These are phyloP conservation scores for Scaptomyza cyrtandrae DNA, from an alignment of 2,888 invertebrate genomes.

Conservation along the genomic window DNA sequence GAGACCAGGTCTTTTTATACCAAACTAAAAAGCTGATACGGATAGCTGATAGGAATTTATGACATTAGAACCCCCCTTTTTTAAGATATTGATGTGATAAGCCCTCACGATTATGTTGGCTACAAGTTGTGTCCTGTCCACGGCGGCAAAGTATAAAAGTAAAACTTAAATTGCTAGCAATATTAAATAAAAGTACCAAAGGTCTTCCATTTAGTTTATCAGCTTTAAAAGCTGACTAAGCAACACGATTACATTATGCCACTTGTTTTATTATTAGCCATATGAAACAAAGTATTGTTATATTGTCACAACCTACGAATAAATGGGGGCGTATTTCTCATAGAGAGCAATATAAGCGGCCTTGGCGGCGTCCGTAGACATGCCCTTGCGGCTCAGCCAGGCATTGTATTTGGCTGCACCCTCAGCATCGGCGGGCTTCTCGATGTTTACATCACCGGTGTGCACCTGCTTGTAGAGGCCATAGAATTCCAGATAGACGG, in stretches of 20 bases:
- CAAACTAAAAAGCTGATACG: constrained; percentile 27
- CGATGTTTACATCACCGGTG: constrained; percentile 92
- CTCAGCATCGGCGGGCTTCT: constrained; percentile 93
- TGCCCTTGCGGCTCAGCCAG: constrained; percentile 94
- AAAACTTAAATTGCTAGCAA: constrained; percentile 39
- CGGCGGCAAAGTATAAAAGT: constrained; percentile 31
- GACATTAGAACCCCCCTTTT: constrained; percentile 2
- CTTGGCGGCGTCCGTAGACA: constrained; percentile 91
- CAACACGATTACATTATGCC: background rate
- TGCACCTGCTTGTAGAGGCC: constrained; percentile 93
- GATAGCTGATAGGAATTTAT: constrained; percentile 51
- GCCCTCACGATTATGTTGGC: constrained; percentile 13
- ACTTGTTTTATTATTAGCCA: constrained; percentile 12
- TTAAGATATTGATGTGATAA: constrained; percentile 53
- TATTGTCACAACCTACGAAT: constrained; percentile 65
- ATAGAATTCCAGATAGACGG: constrained; percentile 93
- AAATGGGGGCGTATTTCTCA: constrained; percentile 86
- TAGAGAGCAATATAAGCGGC: constrained; percentile 91
- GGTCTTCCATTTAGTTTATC: constrained; percentile 32
- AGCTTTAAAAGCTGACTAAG: constrained; percentile 33
- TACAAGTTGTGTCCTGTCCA: constrained; percentile 19
- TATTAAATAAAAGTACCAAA: constrained; percentile 35
- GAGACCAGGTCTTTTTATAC: constrained; percentile 38
- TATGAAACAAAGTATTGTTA: constrained; percentile 3
- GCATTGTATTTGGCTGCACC: constrained; percentile 97